Percentiles rank a stretch among this genome's conserved stretches.
phyloP scores from a whole-genome alignment of 2,113 vertebrate species.

The Synodontis membranacea region DNA sequence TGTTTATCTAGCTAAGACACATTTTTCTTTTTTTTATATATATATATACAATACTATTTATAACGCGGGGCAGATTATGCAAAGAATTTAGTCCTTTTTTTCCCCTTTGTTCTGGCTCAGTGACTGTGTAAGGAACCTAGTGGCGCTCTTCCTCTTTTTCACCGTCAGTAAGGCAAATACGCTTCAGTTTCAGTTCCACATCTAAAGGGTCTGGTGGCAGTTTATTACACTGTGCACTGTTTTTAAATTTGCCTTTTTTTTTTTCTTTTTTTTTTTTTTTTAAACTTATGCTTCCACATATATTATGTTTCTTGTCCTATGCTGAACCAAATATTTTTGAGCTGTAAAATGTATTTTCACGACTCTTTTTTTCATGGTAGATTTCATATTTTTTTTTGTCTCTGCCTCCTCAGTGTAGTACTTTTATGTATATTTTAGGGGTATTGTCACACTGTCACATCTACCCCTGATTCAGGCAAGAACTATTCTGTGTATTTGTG shows the following conservation, averaged over 20 bases:
- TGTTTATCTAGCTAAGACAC: conserved; percentile 13
- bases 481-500: conserved; percentile 80
- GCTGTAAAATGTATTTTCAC: not conserved
- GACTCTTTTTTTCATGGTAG: not conserved
- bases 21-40: conserved; percentile 44
- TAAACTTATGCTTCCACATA: not conserved
- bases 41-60: conserved; percentile 71
- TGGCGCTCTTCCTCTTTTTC: conserved; percentile 24
- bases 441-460: conserved; percentile 50
- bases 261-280: too few relatives aligned
- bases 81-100: conserved; percentile 46
- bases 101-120: conserved; percentile 1
- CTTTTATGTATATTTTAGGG: conserved; percentile 52
- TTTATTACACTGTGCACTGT: conserved; percentile 7
- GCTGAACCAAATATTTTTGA: conserved; percentile 29
- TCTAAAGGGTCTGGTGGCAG: not conserved
- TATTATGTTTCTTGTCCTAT: not conserved
- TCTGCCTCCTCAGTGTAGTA: conserved; percentile 11
- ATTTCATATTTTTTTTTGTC: not conserved
- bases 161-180: not conserved
- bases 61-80: conserved; percentile 67
- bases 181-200: conserved; percentile 32
- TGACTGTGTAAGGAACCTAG: not conserved
- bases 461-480: conserved; percentile 65
- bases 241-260: too few relatives aligned